Conservation (phyloP, 2,113 vertebrate genomes). For the Macroglossus sobrinus region DNA sequence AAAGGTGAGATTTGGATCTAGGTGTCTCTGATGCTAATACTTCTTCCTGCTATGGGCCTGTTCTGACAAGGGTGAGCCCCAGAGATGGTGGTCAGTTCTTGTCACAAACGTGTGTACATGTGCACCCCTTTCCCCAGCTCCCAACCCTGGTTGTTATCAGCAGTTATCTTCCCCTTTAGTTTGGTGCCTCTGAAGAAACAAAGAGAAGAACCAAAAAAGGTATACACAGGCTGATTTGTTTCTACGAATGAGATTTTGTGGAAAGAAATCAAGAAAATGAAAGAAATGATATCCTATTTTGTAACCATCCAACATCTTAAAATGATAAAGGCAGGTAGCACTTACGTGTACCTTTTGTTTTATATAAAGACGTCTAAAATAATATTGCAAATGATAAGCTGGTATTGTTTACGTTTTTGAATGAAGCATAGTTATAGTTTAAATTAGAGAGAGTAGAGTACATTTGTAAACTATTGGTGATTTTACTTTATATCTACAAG, state of each 20-base stretch:
- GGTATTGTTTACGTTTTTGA: not conserved
- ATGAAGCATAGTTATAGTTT: conserved; percentile 10
- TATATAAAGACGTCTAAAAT: not conserved
- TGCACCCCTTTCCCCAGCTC: fast-evolving
- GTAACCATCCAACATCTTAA: not conserved
- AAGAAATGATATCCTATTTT: not conserved
- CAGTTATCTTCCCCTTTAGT: not conserved
- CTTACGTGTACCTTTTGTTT: not conserved
- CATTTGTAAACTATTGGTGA: not conserved
- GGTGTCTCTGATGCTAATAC: not conserved
- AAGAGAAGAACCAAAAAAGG: not conserved
- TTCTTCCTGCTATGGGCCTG: not conserved
- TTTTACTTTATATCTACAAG: conserved; percentile 2
- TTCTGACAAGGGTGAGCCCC: not conserved
- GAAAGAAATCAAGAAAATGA: not conserved
- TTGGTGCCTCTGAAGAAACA: not conserved
- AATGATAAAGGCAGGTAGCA: not conserved
- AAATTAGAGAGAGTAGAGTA: not conserved
- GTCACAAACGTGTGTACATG: not conserved
- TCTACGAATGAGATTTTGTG: not conserved
- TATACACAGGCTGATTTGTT: not conserved
- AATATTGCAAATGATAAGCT: not conserved
- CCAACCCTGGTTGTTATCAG: not conserved
- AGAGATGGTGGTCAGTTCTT: not conserved
- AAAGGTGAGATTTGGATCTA: not conserved